Conservation (phyloP, 2,797 vertebrate species). For the Helarctos malayanus region DNA sequence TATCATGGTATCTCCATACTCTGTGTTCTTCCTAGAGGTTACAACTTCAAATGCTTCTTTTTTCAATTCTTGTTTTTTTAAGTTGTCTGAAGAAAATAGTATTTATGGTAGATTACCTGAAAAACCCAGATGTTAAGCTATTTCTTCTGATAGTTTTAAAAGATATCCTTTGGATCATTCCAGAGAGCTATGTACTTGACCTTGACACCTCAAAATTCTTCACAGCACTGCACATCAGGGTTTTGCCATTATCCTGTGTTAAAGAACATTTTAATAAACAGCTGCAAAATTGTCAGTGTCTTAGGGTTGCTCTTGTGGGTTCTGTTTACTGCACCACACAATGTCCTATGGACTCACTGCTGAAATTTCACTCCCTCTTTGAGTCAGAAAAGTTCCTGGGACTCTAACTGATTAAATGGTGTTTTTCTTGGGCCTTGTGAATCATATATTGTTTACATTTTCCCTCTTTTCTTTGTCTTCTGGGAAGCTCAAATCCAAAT, state of each 20-base stretch:
- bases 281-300: not conserved
- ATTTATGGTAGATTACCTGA: not conserved
- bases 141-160: conserved; percentile 32
- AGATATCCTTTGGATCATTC: not conserved
- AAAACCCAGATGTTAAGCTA: not conserved
- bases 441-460: not conserved
- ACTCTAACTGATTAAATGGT: not conserved
- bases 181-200: not conserved
- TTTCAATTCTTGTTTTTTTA: not conserved
- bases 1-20: not conserved
- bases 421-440: not conserved
- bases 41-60: not conserved
- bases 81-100: not conserved
- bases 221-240: not conserved
- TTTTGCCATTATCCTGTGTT: not conserved
- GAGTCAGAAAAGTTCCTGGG: conserved; percentile 2
- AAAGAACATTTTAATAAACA: conserved; percentile 10
- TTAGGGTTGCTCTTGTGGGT: not conserved
- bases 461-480: conserved; percentile 36
- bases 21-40: conserved; percentile 22
- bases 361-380: not conserved
- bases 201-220: not conserved
- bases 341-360: not conserved
- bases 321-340: not conserved
- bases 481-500: not conserved